Base-by-base conservation (phyloP, 2,113 vertebrate species). In the Elephas maximus region DNA sequence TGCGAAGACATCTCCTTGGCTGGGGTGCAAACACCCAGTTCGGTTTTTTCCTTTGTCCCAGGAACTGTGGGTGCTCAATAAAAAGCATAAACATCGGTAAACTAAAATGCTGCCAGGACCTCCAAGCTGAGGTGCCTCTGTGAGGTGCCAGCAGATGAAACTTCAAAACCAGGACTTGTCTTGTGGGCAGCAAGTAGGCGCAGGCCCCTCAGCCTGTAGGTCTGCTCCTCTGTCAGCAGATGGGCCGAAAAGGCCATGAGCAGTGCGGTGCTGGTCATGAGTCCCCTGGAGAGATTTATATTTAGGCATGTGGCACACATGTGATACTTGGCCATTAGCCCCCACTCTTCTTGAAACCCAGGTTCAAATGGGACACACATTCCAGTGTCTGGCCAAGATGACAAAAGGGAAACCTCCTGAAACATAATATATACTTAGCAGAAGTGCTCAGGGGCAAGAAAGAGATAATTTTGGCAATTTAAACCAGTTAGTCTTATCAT, bases 381-480 rank as follows among this genome's bases (percentile, higher is more conserved):
- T 97, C 77, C 92, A 94, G 60, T 18, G 69, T 97, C 93, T 97
- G 73, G 97, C 94, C 96, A 94, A 93, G 91, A 90, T 10, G 94
- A 85, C 95, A 94, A 96, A 95, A 94, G 96, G 84, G 86, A 93
- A 93, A 93, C 84, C 91, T 97, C 86, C 88, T 97, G 96, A 98
- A 97, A 96, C 74, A 93, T 23, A 93, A 97, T 76, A 89, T 45
- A 74, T 73, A 83, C 4, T 4, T 41, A 30, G 14, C 37, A 96
- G 63, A 86, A 85, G 83, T 23, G 20, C 53, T 41, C 60, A 17
- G 71, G 63, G 65, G 79, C 26, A 81, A 62, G 26, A 76, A 30
- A 93, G 79, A 73, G 73, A 53, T 8, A 30, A 91, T 89, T 88
- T 37, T 53, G 87, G 93, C 73, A 90, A 79, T 79, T 65, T 30